phyloP scores from a whole-genome alignment of 2,797 vertebrate species.

The Pangasius djambal region DNA sequence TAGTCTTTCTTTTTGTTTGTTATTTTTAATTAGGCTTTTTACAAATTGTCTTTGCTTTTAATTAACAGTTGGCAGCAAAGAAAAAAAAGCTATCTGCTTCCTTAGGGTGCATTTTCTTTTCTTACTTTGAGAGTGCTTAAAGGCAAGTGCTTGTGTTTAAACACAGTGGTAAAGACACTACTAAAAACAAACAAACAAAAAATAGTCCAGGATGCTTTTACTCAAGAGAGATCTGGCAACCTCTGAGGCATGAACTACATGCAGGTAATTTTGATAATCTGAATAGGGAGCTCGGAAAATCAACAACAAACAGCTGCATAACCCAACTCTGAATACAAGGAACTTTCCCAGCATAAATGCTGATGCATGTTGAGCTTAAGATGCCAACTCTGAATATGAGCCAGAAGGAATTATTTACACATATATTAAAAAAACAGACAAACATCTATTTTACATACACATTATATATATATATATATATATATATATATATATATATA shows the following conservation, averaged over 20 bases:
- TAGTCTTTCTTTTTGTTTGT: not conserved
- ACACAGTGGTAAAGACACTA: too few species aligned
- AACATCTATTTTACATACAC: not conserved
- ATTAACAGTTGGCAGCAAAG: too few species aligned
- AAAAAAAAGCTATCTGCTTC: too few species aligned
- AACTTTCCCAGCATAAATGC: not conserved
- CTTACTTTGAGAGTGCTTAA: too few species aligned
- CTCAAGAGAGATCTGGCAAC: not conserved
- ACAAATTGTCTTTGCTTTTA: too few species aligned
- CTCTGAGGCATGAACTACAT: not conserved
- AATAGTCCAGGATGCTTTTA: too few species aligned
- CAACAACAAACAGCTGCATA: not conserved
- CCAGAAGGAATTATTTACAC: not conserved
- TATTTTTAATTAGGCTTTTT: not conserved
- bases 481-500: too few species aligned
- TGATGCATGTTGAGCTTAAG: not conserved
- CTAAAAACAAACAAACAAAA: too few species aligned
- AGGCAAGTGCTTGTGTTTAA: too few species aligned
- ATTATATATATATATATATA: not conserved
- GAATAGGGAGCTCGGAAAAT: not conserved
- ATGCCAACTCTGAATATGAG: not conserved
- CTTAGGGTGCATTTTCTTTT: too few species aligned
- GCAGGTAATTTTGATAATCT: not conserved
- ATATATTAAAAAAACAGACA: not conserved
- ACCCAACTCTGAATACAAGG: too few species aligned